Percentiles rank a stretch among this genome's conserved stretches.
Conservation (phyloP, 1,140 invertebrate species). For the Hylaeus anthracinus region DNA sequence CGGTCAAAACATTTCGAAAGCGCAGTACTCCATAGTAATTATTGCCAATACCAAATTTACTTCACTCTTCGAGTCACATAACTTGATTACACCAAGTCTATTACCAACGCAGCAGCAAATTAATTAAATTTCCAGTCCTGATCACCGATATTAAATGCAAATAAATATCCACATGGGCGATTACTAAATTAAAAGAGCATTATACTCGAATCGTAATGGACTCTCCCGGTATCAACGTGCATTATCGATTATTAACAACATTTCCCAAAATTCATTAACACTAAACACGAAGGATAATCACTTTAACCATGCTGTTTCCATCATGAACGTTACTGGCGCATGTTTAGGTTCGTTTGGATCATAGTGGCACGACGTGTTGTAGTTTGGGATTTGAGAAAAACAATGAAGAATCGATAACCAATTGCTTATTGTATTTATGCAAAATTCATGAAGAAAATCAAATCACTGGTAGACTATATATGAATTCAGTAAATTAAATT, state of each 20-base stretch:
- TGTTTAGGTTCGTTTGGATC: too few species aligned
- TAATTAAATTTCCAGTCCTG: conserved; percentile 23
- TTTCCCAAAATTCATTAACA: background rate
- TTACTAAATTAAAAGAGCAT: conserved; percentile 16
- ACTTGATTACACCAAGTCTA: conserved; percentile 16
- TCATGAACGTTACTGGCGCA: too few species aligned
- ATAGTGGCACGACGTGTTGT: too few species aligned
- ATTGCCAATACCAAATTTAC: background rate
- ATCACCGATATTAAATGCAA: conserved; percentile 17
- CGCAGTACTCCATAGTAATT: background rate
- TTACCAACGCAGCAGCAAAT: conserved; percentile 14
- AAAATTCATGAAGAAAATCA: too few species aligned
- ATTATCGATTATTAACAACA: background rate
- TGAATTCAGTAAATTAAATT: too few species aligned
- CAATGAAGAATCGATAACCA: too few species aligned
- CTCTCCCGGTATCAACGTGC: background rate
- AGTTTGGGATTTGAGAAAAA: too few species aligned
- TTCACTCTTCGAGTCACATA: background rate
- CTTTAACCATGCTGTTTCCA: too few species aligned
- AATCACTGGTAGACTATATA: too few species aligned
- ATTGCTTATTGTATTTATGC: too few species aligned
- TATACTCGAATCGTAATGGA: conserved; percentile 12
- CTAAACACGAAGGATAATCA: background rate
- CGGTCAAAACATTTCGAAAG: background rate
- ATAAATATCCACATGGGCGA: background rate